Evolutionary conservation across 1,140 invertebrate genomes (phyloP).

Genomic region (Tachypleus tridentatus): DNA sequence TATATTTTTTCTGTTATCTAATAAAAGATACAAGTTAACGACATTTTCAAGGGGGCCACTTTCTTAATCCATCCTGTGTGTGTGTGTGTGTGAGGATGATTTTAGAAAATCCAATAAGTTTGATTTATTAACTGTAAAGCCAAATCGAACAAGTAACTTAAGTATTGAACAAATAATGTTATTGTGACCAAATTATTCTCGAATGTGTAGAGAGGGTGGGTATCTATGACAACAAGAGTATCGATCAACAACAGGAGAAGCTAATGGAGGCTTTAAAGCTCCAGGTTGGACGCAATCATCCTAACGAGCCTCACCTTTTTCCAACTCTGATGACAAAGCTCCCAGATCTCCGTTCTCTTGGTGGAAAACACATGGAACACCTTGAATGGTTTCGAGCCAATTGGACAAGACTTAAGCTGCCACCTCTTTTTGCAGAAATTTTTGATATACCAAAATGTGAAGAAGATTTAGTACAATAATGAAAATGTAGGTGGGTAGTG

Average conservation of each 20-base stretch:
- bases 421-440: slow-evolving; percentile 90
- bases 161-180: too few species aligned
- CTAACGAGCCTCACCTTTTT: slow-evolving; percentile 47
- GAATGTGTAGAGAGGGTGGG: slow-evolving; percentile 51
- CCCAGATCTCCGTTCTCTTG: slow-evolving; percentile 63
- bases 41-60: too few species aligned
- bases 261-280: slow-evolving; percentile 72
- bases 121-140: too few species aligned
- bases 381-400: slow-evolving; percentile 81
- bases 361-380: slow-evolving; percentile 66
- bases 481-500: too few species aligned
- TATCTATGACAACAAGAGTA: slow-evolving; percentile 66
- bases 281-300: slow-evolving; percentile 47
- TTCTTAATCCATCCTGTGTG: too few species aligned
- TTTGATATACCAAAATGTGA: slow-evolving; percentile 92
- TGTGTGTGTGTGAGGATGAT: too few species aligned
- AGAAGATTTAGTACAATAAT: slow-evolving; percentile 42
- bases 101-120: too few species aligned
- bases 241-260: slow-evolving; percentile 64
- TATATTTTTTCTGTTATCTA: too few species aligned
- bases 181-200: too few species aligned
- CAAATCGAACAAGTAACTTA: too few species aligned
- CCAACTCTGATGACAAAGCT: slow-evolving; percentile 56
- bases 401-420: slow-evolving; percentile 64
- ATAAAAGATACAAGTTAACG: too few species aligned